Percentiles rank a stretch among this genome's conserved stretches.
These are phyloP conservation scores for Neoniphon sammara DNA, from an alignment of 2,797 vertebrate genomes.

Conservation along the genomic window DNA sequence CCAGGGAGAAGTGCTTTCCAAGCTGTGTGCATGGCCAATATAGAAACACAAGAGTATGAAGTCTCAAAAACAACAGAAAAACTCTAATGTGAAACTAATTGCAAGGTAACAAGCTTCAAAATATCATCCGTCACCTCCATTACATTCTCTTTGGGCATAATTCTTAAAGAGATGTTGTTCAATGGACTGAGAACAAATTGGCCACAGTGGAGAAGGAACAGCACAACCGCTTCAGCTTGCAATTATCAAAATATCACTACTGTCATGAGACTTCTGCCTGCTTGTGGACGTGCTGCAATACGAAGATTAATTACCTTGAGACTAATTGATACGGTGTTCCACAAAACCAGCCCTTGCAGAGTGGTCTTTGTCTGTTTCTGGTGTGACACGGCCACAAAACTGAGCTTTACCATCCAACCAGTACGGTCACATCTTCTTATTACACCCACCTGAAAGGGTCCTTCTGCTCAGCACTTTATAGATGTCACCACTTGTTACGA, in stretches of 20 bases:
- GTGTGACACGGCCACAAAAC: slow-evolving; percentile 59
- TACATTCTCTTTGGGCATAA: slow-evolving; percentile 11
- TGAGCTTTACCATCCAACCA: slow-evolving; percentile 37
- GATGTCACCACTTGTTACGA: no score
- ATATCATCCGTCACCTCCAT: slow-evolving; percentile 14
- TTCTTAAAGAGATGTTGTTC: slow-evolving; percentile 25
- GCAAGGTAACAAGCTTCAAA: not conserved
- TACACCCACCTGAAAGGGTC: slow-evolving; percentile 31
- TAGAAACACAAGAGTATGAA: not conserved
- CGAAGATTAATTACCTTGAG: slow-evolving; percentile 53
- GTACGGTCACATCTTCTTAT: slow-evolving; percentile 42
- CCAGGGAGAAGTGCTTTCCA: no score
- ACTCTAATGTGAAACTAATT: not conserved
- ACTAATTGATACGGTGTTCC: slow-evolving; percentile 46
- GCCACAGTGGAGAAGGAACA: not conserved
- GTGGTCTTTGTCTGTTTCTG: slow-evolving; percentile 59
- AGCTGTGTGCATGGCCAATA: no score
- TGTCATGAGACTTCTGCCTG: slow-evolving; percentile 40
- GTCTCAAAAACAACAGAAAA: not conserved
- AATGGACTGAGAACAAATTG: slow-evolving; percentile 34
- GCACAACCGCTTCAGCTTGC: no score
- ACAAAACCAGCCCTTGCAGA: slow-evolving; percentile 54
- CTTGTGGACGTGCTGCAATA: slow-evolving; percentile 37
- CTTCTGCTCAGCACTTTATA: slow-evolving; percentile 20
- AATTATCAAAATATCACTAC: slow-evolving; percentile 42